Evolutionary conservation across 2,113 vertebrate species (phyloP).

Genomic region (Erpornis zantholeuca): DNA sequence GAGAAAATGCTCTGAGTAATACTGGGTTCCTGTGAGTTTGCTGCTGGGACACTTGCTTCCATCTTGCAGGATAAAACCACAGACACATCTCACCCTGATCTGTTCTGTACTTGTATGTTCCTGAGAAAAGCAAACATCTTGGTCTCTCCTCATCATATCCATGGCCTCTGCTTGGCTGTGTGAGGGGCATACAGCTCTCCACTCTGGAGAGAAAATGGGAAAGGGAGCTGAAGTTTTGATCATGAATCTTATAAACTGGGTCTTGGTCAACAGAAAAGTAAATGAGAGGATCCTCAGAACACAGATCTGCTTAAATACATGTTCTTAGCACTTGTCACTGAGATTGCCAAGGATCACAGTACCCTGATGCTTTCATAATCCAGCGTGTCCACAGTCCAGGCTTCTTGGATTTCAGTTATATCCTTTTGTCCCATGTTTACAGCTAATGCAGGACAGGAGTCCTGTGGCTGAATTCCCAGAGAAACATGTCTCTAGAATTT

Average conservation of each 20-base stretch:
- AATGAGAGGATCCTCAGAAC: not conserved
- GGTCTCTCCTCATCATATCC: not conserved
- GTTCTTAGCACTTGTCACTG: not conserved
- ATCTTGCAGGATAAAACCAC: not conserved
- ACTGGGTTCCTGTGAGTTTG: not conserved
- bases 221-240: not conserved
- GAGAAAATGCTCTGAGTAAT: not conserved
- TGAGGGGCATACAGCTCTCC: not conserved
- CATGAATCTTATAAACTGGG: not conserved
- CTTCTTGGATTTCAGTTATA: slow-evolving; percentile 1
- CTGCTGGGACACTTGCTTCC: not conserved
- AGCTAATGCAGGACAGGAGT: not conserved
- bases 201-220: not conserved
- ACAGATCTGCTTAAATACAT: not conserved
- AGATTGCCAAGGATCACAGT: not conserved
- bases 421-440: not conserved
- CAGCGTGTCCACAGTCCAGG: not conserved
- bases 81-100: not conserved
- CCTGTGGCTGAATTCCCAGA: not conserved
- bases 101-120: accelerated
- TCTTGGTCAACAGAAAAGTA: not conserved
- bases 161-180: not conserved
- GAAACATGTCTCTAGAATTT: not conserved
- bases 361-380: not conserved
- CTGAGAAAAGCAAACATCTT: not conserved